Percentiles rank a stretch among this genome's conserved stretches.
Conservation (phyloP, 2,113 vertebrate species). For the Hoplias malabaricus region DNA sequence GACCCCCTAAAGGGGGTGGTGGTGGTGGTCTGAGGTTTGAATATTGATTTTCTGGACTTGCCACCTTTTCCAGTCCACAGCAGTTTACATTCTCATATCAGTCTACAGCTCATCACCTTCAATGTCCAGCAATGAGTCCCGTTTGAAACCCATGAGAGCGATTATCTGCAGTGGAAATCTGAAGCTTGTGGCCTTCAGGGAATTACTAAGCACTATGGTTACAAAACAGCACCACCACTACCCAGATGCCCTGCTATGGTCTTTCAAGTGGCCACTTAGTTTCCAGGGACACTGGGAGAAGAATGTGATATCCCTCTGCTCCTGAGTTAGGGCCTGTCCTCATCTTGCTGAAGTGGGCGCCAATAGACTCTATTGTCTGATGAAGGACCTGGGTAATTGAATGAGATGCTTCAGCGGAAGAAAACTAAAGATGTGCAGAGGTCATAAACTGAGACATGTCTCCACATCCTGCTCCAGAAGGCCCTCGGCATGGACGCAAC, state of each 20-base stretch:
- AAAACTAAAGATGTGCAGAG: slow-evolving; percentile 56
- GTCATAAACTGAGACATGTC: slow-evolving; percentile 51
- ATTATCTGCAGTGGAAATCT: neutral
- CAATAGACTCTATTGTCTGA: slow-evolving; percentile 40
- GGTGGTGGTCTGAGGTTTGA: too few species aligned
- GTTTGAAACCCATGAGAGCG: neutral
- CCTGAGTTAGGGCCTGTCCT: slow-evolving; percentile 12
- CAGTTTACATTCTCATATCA: neutral
- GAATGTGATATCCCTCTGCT: slow-evolving; percentile 17
- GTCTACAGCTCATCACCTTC: neutral
- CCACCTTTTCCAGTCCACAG: too few species aligned
- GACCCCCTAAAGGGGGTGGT: too few species aligned
- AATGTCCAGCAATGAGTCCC: neutral
- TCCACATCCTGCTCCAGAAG: slow-evolving; percentile 60
- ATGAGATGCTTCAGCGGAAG: slow-evolving; percentile 48
- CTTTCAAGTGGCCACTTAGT: slow-evolving; percentile 24
- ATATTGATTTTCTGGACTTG: neutral
- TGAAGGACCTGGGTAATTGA: slow-evolving; percentile 37
- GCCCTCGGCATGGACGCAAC: slow-evolving; percentile 48
- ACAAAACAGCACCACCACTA: neutral
- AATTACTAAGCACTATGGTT: neutral
- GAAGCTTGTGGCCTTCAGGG: neutral
- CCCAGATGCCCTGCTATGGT: neutral
- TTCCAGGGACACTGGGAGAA: slow-evolving; percentile 19
- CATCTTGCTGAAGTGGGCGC: slow-evolving; percentile 19